Evolutionary conservation across 2,113 vertebrate species (phyloP), one percentile per base, ranked within the genome.

Genomic region (Brachirus orientalis): DNA sequence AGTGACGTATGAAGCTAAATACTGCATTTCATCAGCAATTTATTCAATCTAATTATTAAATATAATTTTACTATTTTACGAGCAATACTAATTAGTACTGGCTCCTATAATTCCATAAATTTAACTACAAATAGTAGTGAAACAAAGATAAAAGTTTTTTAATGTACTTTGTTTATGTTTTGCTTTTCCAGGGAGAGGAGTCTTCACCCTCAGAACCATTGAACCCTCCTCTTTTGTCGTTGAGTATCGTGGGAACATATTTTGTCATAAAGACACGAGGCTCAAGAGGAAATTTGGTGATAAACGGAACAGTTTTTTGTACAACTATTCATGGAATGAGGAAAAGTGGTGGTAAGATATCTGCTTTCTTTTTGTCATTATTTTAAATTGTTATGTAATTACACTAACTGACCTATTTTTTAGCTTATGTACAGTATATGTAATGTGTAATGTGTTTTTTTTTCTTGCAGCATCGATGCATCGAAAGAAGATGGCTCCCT

Each of bases 171-270:
- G 1, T 40, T 40, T 40, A 10, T 40, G 2, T 40, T 40, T 0
- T 11, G 6, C 16, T 61, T 60, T 53, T 62, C 16, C 33, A 85
- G 82, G 74, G 35, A 81, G 35, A 0, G 75, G 78, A 12, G 54
- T 85, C 10, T 78, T 81, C 38, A 78, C 66, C 14, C 10, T 8
- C 11, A 43, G 70, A 56, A 8, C 40, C 8, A 68, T 84, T n/a
- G 10, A 77, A 56, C 53, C 66, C 1, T 77, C 66, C 9, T 16
- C 12, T 0, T 84, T 84, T 80, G 82, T 84, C 19, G 77, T 84
- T n/a, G 82, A 84, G 33, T 84, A 75, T 68, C 45, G 40, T 36
- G 82, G 82, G 1, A 63, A 70, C 0, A 51, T 56, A 8, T 51
- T 45, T 33, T 28, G 19, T 7, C 17, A 3, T 3, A 0, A 59